phyloP scores from a whole-genome alignment of 1,140 invertebrate species.

The Holotrichia oblita region DNA sequence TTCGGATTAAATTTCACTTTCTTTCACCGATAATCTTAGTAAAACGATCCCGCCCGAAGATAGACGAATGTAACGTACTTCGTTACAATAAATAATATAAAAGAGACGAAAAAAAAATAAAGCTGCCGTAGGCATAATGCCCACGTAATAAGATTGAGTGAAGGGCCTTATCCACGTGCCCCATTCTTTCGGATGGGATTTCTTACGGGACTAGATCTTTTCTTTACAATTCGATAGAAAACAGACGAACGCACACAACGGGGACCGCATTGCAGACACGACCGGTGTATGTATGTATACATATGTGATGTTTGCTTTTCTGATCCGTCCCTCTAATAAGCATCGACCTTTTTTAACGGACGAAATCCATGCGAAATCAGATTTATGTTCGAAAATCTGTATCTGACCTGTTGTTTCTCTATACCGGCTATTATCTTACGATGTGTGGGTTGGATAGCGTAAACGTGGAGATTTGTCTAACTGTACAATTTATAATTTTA shows the following conservation, averaged over 20 bases:
- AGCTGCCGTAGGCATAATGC: not conserved
- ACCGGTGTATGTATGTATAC: not conserved
- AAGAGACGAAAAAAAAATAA: not conserved
- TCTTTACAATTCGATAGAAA: slow-evolving; percentile 5
- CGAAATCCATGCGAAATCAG: too few relatives aligned
- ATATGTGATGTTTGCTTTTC: not conserved
- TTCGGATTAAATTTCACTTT: slow-evolving; percentile 12
- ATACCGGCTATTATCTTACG: too few relatives aligned
- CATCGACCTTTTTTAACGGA: too few relatives aligned
- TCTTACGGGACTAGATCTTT: not conserved
- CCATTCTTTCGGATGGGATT: slow-evolving; percentile 5
- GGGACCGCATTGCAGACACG: too few relatives aligned
- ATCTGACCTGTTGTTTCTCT: too few relatives aligned
- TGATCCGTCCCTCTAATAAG: not conserved
- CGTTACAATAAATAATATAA: slow-evolving; percentile 9
- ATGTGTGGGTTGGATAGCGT: not conserved
- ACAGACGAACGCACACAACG: not conserved
- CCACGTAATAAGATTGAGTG: not conserved
- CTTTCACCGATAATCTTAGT: not conserved
- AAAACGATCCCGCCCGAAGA: slow-evolving; percentile 9
- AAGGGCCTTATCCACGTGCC: slow-evolving; percentile 18
- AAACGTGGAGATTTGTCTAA: not conserved
- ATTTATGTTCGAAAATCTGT: too few relatives aligned
- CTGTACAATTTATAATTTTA: slow-evolving; percentile 5
- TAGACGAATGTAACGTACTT: slow-evolving; percentile 20